Percentiles rank a stretch among this genome's conserved stretches.
Conservation (phyloP, 2,888 invertebrate genomes). For the Lepidocyrtinus sp. region DNA sequence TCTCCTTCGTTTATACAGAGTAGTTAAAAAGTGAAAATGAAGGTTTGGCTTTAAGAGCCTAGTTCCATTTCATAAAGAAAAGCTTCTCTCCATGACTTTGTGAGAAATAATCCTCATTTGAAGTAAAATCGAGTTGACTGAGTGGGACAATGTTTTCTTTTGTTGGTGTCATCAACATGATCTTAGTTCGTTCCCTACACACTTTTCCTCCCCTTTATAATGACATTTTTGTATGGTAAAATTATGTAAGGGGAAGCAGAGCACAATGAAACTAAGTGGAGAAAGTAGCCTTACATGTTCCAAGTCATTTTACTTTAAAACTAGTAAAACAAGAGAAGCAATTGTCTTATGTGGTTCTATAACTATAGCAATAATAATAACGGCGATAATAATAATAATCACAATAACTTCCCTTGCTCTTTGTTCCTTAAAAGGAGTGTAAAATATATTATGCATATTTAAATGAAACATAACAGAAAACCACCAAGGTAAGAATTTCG, state of each 20-base stretch:
- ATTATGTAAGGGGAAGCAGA: background rate
- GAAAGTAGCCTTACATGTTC: conserved; percentile 33
- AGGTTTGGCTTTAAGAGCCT: background rate
- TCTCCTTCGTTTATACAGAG: conserved; percentile 33
- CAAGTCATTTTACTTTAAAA: conserved; percentile 8
- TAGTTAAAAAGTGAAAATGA: conserved; percentile 28
- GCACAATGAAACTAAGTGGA: conserved; percentile 41
- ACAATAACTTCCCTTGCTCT: conserved; percentile 28
- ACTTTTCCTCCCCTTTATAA: conserved; percentile 23
- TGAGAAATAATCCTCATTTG: conserved; percentile 10
- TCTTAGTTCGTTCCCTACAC: background rate
- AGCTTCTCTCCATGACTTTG: background rate
- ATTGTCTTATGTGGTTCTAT: background rate
- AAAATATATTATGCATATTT: conserved; percentile 8
- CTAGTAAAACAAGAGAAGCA: conserved; percentile 20
- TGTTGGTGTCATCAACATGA: conserved; percentile 25
- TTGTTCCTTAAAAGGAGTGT: background rate
- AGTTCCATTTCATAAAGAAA: background rate
- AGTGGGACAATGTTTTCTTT: conserved; percentile 28
- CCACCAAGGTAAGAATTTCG: conserved; percentile 44
- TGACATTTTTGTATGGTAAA: conserved; percentile 30
- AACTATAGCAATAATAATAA: background rate
- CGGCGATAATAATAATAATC: conserved; percentile 23
- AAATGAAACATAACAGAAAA: no score
- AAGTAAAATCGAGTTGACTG: background rate